Percentiles rank a stretch among this genome's conserved stretches.
These are phyloP conservation scores for Pogona vitticeps DNA, from an alignment of 2,113 vertebrate genomes.

Conservation along the genomic window DNA sequence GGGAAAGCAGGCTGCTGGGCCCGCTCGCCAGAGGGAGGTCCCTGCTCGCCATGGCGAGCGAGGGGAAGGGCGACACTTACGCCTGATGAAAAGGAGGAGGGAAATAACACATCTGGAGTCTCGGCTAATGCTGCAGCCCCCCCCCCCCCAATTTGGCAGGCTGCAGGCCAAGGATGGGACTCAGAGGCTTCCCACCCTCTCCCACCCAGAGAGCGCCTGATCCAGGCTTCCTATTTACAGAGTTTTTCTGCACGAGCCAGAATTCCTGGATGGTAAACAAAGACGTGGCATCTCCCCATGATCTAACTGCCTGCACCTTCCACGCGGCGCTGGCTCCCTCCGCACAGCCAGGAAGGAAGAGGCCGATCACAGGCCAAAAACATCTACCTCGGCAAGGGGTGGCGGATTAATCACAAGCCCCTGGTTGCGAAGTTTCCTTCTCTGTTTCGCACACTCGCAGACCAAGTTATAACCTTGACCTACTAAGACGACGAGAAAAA, in stretches of 20 bases:
- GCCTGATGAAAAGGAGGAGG: not conserved
- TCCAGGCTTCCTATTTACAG: not conserved
- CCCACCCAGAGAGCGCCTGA: not conserved
- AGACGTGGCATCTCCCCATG: not conserved
- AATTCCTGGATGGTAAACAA: not conserved
- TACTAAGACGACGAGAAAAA: fast-evolving
- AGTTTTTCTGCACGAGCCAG: not conserved
- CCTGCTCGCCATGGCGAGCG: no score
- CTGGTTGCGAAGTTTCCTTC: not conserved
- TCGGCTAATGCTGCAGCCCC: not conserved
- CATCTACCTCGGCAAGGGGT: no score
- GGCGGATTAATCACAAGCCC: not conserved
- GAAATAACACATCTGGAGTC: not conserved
- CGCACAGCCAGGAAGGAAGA: not conserved
- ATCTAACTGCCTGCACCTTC: no score
- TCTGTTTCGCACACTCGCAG: not conserved
- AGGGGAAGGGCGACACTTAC: no score
- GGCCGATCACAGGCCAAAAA: no score
- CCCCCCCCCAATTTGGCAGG: not conserved
- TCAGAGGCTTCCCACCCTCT: not conserved
- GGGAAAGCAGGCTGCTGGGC: not conserved
- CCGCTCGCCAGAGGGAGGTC: no score
- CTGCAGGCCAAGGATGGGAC: not conserved
- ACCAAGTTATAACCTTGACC: not conserved
- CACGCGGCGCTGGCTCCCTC: not conserved